Conservation (phyloP, 2,888 invertebrate genomes). For the Gasteruption jaculator region DNA sequence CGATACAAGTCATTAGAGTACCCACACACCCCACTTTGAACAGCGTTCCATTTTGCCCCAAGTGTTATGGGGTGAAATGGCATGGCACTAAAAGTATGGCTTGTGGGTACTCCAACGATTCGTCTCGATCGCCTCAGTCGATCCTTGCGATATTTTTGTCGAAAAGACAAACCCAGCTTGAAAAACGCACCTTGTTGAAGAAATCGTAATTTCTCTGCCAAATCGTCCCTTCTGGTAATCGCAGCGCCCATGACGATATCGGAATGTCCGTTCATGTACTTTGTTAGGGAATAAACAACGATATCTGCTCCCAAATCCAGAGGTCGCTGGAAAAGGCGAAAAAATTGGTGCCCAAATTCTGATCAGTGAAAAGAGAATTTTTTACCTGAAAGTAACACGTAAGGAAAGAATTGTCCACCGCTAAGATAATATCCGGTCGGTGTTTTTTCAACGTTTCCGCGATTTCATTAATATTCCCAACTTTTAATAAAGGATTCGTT, state of each 20-base stretch:
- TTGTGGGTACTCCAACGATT: too few species aligned
- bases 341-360: too few species aligned
- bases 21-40: too few species aligned
- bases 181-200: conserved; percentile 77
- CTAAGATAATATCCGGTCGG: conserved; percentile 61
- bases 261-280: conserved; percentile 98
- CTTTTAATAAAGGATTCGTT: conserved; percentile 89
- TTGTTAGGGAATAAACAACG: conserved; percentile 87
- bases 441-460: conserved; percentile 58
- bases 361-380: conserved; percentile 9
- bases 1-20: too few species aligned
- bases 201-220: conserved; percentile 72
- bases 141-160: too few species aligned
- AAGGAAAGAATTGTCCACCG: conserved; percentile 92
- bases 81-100: too few species aligned
- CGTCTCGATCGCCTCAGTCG: too few species aligned
- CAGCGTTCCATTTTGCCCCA: too few species aligned
- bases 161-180: too few species aligned
- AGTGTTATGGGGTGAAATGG: too few species aligned
- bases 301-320: conserved; percentile 88
- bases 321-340: conserved; percentile 67
- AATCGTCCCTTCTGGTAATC: conserved; percentile 66
- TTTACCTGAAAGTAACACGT: conserved; percentile 77
- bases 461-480: conserved; percentile 79
- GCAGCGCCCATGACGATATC: conserved; percentile 96